These are phyloP conservation scores for Notechis scutatus DNA, from an alignment of 2,113 vertebrate genomes.

Conservation along the genomic window DNA sequence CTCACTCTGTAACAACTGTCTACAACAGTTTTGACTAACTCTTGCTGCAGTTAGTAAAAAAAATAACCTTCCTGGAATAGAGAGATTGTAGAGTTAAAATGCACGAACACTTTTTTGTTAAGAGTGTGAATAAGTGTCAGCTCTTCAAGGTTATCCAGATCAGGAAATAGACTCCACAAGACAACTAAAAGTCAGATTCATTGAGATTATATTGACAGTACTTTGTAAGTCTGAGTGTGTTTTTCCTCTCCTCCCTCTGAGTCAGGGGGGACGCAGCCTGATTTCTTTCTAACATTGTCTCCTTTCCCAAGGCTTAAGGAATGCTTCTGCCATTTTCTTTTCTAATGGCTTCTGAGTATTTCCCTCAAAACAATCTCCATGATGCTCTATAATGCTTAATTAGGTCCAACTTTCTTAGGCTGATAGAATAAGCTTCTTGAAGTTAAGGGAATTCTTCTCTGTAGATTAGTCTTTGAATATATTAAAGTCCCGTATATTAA, in stretches of 20 bases:
- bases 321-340: neutral
- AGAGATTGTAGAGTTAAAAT: neutral
- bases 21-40: neutral
- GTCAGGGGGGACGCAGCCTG: neutral
- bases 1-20: neutral
- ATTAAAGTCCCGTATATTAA: neutral
- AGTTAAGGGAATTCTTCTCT: neutral
- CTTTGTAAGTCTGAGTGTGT: neutral
- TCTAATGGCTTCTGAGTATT: neutral
- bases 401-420: neutral
- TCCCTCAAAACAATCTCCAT: neutral
- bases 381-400: neutral
- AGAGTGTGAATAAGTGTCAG: neutral
- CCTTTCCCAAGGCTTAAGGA: neutral
- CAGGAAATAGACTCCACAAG: neutral
- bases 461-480: neutral
- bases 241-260: neutral
- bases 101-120: neutral
- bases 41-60: neutral
- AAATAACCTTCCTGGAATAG: neutral
- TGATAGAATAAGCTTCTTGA: neutral
- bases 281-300: neutral
- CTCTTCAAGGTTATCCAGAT: neutral
- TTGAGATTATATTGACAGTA: neutral
- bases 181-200: neutral